Base-by-base conservation (phyloP, 1,140 invertebrate genomes). In the Lepidurus arcticus region DNA sequence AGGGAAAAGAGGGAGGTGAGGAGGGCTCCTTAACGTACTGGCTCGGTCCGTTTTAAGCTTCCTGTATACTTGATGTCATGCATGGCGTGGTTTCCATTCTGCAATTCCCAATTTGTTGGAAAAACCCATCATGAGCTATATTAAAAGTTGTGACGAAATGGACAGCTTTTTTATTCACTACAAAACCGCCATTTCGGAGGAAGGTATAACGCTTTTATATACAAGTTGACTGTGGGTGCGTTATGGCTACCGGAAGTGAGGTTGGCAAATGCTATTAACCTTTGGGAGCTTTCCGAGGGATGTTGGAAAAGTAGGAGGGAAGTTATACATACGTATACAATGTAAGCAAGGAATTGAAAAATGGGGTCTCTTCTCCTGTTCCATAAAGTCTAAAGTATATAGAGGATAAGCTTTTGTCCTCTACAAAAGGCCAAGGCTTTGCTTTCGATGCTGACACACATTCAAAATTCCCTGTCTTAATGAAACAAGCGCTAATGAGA, bases 301-400 rank as follows among this genome's bases (percentile, higher is more conserved):
- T 42, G 74, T 24, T 24, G 74, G 24, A 34, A 24, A 75, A 42
- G 74, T 6, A 24, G 24, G 84, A 11, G 83, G 82, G 24, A 80
- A 78, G 74, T 42, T 42, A 16, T 73, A 65, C 21, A 65, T 16
- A 1, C 21, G 21, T 16, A 65, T 73, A 73, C 16, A 73, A 73
- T 73, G 21, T 73, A 73, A 73, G 21, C 16, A 73, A 16, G 53
- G 53, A 73, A 73, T 24, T 73, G 53, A 73, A 73, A n/a, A 73
- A 5, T 4, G 16, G 21, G 16, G 16, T 73, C 7, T 34, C 73
- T 73, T 73, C 11, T 13, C 74, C n/a, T 7, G 42, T 26, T 34
- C 34, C 34, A 34, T 34, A 34, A 34, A 34, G 34, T 34, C 34
- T 34, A 34, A 34, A 34, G 34, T 34, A 34, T 34, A 34, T 34